phyloP scores from a whole-genome alignment of 1,140 invertebrate species.

The Dryas iulia region DNA sequence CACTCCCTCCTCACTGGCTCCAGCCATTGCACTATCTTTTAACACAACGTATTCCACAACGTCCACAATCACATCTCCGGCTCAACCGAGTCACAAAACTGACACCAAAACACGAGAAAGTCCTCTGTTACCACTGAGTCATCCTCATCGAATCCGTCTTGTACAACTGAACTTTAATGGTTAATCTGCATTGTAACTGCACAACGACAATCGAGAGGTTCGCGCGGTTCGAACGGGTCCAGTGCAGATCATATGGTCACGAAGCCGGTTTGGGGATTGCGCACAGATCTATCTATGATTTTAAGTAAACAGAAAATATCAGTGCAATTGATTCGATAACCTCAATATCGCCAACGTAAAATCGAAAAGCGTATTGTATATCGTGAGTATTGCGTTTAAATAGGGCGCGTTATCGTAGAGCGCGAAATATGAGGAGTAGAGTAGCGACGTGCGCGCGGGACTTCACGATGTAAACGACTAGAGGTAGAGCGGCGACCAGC shows the following conservation, averaged over 20 bases:
- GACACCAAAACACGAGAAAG: slow-evolving; percentile 50
- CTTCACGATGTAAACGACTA: slow-evolving; percentile 61
- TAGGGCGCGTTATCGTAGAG: slow-evolving; percentile 64
- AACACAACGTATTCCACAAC: slow-evolving; percentile 44
- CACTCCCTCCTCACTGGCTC: slow-evolving; percentile 60
- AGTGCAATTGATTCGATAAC: slow-evolving; percentile 7
- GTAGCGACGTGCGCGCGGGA: slow-evolving; percentile 54
- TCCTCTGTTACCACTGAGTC: slow-evolving; percentile 57
- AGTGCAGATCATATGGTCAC: slow-evolving; percentile 69
- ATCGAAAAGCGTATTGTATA: slow-evolving; percentile 5
- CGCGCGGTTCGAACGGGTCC: slow-evolving; percentile 46
- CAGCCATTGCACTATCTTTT: slow-evolving; percentile 66
- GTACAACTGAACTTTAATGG: slow-evolving; percentile 52
- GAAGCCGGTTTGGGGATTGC: slow-evolving; percentile 55
- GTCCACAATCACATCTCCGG: slow-evolving; percentile 68
- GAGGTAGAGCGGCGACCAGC: slow-evolving; percentile 41
- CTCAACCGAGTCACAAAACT: slow-evolving; percentile 49
- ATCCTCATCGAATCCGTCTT: slow-evolving; percentile 45
- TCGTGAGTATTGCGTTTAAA: slow-evolving; percentile 51
- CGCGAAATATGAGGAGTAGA: slow-evolving; percentile 28
- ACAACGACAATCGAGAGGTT: slow-evolving; percentile 54
- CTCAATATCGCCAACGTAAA: slow-evolving; percentile 3
- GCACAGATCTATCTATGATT: slow-evolving; percentile 28
- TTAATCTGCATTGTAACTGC: slow-evolving; percentile 63
- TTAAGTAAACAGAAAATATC: slow-evolving; percentile 5